Conservation (phyloP, 1,140 invertebrate genomes). For the Platyura marginata region DNA sequence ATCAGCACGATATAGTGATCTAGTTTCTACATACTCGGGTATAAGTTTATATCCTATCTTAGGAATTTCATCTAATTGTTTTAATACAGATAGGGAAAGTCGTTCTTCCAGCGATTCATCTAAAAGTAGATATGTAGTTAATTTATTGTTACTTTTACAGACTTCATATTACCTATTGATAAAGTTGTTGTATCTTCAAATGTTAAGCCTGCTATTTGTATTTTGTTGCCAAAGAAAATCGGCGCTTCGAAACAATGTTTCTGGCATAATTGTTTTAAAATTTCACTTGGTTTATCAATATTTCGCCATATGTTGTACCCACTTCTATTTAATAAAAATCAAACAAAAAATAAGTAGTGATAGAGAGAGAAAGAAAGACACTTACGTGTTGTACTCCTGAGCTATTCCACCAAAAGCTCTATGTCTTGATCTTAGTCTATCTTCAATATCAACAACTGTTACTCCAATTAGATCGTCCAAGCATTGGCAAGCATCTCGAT, state of each 20-base stretch:
- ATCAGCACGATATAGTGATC: slow-evolving; percentile 53
- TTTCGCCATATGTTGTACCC: slow-evolving; percentile 71
- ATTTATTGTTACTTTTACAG: too few relatives aligned
- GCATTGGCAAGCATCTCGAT: slow-evolving; percentile 44
- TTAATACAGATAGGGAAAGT: slow-evolving; percentile 46
- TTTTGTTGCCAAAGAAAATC: slow-evolving; percentile 15
- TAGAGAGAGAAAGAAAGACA: slow-evolving; percentile 4
- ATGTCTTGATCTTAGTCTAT: slow-evolving; percentile 63
- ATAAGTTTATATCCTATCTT: slow-evolving; percentile 59
- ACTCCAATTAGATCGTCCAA: slow-evolving; percentile 67
- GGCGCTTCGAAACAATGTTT: slow-evolving; percentile 37
- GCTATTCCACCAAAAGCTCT: slow-evolving; percentile 58
- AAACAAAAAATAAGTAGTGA: too few relatives aligned
- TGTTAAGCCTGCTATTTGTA: slow-evolving; percentile 15
- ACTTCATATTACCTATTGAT: not conserved
- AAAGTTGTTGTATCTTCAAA: slow-evolving; percentile 14
- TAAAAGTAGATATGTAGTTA: slow-evolving; percentile 3
- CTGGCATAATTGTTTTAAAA: slow-evolving; percentile 51
- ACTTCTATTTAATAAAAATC: too few relatives aligned
- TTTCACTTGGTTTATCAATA: slow-evolving; percentile 46
- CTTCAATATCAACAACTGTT: slow-evolving; percentile 72
- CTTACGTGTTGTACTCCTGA: slow-evolving; percentile 43
- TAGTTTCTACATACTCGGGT: slow-evolving; percentile 76
- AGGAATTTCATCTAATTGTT: slow-evolving; percentile 51
- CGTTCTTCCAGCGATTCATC: slow-evolving; percentile 37